phyloP scores from a whole-genome alignment of 2,797 vertebrate genomes.

The Trachurus trachurus region DNA sequence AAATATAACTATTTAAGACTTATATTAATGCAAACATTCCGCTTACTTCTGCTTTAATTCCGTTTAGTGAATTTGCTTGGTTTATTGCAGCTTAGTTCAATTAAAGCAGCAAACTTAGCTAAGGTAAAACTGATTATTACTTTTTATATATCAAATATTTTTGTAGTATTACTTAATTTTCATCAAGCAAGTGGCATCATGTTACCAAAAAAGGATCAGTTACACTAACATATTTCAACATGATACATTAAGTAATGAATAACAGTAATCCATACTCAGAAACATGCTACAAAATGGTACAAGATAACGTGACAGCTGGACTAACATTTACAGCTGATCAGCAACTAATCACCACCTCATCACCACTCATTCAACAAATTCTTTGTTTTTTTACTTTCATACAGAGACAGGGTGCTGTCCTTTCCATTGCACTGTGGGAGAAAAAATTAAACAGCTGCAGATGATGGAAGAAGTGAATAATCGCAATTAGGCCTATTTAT shows the following conservation, averaged over 20 bases:
- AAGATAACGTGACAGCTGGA: neutral
- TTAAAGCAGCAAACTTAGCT: neutral
- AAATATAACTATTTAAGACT: too few species aligned
- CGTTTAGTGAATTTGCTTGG: neutral
- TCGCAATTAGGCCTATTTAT: slow-evolving; percentile 13
- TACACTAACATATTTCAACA: too few species aligned
- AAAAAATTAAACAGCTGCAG: slow-evolving; percentile 6
- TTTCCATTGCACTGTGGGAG: neutral
- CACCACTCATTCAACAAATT: neutral
- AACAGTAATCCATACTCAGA: neutral
- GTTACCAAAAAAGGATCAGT: too few species aligned
- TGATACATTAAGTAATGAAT: too few species aligned
- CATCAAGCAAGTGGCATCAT: too few species aligned
- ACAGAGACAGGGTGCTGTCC: neutral
- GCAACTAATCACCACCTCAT: neutral
- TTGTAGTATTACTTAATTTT: too few species aligned
- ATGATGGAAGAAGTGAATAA: slow-evolving; percentile 15
- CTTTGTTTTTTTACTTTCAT: neutral
- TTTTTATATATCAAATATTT: too few species aligned
- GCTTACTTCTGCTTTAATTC: too few species aligned
- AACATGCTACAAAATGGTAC: neutral
- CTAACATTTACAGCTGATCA: neutral
- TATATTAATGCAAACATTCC: too few species aligned
- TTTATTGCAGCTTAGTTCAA: neutral
- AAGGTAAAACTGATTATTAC: too few species aligned